Base-by-base conservation (phyloP, 2,888 invertebrate genomes). In the Priocnemis perturbator region DNA sequence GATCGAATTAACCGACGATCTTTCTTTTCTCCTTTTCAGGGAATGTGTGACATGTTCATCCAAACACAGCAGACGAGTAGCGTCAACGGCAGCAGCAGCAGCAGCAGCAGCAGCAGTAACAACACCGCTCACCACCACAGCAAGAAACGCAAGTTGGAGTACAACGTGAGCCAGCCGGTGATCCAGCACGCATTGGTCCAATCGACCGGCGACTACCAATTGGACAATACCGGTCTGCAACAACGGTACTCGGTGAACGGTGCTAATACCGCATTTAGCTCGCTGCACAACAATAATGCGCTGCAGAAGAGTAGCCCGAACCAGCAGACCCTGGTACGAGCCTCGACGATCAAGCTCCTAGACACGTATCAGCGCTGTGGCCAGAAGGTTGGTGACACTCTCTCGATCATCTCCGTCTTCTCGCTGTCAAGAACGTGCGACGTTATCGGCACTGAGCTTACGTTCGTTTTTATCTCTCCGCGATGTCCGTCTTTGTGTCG, bases 1-100 rank as follows among this genome's bases (percentile, higher is more conserved):
- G 37, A 37, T 37, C 37, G 37, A 37, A 37, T 37, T 37, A 50
- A 50, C 50, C 19, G 19, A 50, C 50, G 11, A 21, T 50, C 50
- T 53, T 45, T 66, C 61, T 64, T 14, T 23, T 7, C 5, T 20
- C 20, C 20, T 11, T 90, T 91, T 23, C 90, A 95, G 95, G 94
- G 94, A 93, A 94, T 93, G 94, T 94, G 93, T 94, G 95, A 94
- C 94, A 95, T 95, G 95, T 95, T 94, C 93, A 94, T 94, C 91
- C 92, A 91, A 91, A 91, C 92, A 90, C 92, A 92, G 87, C 91
- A 91, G 88, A 90, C 91, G 89, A 90, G 90, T 90, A 91, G 90
- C 90, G 90, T 89, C 89, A 90, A 89, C 88, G 89, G 85, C 89
- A 87, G 86, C 88, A 87, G 85, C 88, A 88, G 88, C 88, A 84